phyloP scores from a whole-genome alignment of 2,888 invertebrate genomes.

The Ypsolopha scabrella region DNA sequence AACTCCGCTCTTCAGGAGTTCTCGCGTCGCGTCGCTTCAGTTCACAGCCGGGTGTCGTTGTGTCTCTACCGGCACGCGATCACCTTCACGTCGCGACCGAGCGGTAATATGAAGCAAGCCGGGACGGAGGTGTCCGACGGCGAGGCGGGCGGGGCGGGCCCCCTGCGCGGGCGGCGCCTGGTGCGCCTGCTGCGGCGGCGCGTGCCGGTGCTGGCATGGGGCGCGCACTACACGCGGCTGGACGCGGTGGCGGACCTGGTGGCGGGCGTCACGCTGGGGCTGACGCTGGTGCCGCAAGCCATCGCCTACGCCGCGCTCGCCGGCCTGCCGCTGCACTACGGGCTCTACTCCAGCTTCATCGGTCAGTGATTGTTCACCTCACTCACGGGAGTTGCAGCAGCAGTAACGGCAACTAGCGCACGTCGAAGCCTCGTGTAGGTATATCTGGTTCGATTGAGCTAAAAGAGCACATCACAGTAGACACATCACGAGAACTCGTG shows the following conservation, averaged over 20 bases:
- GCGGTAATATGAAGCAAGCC: constrained; percentile 24
- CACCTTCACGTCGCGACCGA: background rate
- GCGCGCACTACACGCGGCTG: constrained; percentile 75
- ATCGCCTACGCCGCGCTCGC: constrained; percentile 92
- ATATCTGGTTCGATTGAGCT: no score
- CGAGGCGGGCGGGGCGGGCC: constrained; percentile 9
- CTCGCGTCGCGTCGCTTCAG: no score
- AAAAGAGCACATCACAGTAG: no score
- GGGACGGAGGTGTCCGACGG: constrained; percentile 16
- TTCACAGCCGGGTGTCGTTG: no score
- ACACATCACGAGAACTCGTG: no score
- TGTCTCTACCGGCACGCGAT: no score
- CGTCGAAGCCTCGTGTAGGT: no score
- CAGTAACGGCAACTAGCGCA: no score
- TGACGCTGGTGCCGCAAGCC: constrained; percentile 94
- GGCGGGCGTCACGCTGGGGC: constrained; percentile 89
- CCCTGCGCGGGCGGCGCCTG: constrained; percentile 12
- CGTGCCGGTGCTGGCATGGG: constrained; percentile 74
- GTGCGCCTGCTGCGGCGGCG: constrained; percentile 23
- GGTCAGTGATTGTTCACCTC: constrained; percentile 70
- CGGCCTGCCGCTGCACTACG: constrained; percentile 88
- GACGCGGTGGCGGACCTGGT: constrained; percentile 84
- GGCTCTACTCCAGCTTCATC: constrained; percentile 92
- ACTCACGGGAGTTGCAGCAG: no score
- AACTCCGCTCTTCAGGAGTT: no score